A percentile compares a stretch with the other conserved stretches of the same genome.
Conservation (phyloP, 2,797 vertebrate genomes). For the Smutsia temminckii region DNA sequence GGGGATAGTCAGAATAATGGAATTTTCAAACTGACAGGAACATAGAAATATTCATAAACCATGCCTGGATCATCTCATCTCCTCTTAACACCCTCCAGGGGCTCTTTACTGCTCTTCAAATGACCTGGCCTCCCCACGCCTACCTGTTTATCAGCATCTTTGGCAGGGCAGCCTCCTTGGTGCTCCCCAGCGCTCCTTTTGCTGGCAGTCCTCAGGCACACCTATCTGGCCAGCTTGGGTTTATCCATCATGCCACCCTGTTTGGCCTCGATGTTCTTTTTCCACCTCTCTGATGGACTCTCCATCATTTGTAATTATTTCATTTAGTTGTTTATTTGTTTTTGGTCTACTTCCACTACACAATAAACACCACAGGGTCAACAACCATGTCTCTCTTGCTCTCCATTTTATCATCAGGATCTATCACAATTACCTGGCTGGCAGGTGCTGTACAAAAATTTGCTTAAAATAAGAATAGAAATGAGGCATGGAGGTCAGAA, state of each 20-base stretch:
- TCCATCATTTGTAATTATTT: background rate
- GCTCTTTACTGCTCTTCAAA: background rate
- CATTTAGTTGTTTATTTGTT: background rate
- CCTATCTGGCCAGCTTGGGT: background rate
- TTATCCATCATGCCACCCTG: too few species aligned
- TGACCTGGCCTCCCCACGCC: background rate
- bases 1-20: background rate
- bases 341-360: background rate
- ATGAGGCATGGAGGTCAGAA: background rate
- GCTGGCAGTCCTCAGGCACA: fast-evolving
- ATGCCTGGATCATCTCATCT: background rate
- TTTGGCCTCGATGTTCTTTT: background rate
- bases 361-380: background rate
- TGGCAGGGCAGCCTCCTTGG: fast-evolving
- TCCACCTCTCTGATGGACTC: background rate
- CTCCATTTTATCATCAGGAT: background rate
- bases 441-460: background rate
- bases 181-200: background rate
- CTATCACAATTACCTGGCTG: background rate
- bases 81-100: background rate
- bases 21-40: background rate
- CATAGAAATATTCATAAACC: background rate
- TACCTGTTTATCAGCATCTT: fast-evolving
- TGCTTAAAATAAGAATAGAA: background rate
- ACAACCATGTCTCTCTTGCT: background rate